Evolutionary conservation across 2,113 vertebrate genomes (phyloP).

Genomic region (Octodon degus): DNA sequence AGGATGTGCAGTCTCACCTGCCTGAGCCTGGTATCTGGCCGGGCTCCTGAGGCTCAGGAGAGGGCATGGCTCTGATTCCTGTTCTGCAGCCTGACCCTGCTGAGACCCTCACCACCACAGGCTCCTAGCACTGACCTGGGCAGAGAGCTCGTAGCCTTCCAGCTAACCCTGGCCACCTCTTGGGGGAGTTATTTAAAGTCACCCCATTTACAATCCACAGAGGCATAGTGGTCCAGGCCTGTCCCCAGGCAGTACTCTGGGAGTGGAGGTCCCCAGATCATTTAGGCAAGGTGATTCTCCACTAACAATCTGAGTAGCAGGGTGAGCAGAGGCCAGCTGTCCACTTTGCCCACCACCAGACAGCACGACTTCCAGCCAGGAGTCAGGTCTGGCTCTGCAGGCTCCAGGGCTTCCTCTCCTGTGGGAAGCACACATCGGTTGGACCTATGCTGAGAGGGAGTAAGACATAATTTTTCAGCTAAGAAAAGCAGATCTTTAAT

Average conservation of each 20-base stretch:
- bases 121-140: not conserved
- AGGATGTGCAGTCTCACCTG: not conserved
- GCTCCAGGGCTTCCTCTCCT: not conserved
- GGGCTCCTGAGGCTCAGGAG: not conserved
- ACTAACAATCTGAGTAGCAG: not conserved
- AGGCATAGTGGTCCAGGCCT: not conserved
- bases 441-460: not conserved
- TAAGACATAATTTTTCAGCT: conserved; percentile 40
- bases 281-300: not conserved
- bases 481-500: conserved; percentile 42
- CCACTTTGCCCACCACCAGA: not conserved
- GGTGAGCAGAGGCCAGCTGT: not conserved
- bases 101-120: not conserved
- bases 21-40: not conserved
- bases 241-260: conserved; percentile 1
- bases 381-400: not conserved
- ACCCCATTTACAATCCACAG: not conserved
- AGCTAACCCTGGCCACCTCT: not conserved
- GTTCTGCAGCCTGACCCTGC: not conserved
- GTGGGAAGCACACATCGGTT: not conserved
- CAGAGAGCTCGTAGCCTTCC: not conserved
- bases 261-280: not conserved
- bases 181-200: conserved; percentile 13
- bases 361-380: not conserved
- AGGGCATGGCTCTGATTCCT: not conserved